Evolutionary conservation across 2,797 vertebrate genomes (phyloP), one percentile per base, ranked within the genome.

Genomic region (Euphonia xanthogaster): DNA sequence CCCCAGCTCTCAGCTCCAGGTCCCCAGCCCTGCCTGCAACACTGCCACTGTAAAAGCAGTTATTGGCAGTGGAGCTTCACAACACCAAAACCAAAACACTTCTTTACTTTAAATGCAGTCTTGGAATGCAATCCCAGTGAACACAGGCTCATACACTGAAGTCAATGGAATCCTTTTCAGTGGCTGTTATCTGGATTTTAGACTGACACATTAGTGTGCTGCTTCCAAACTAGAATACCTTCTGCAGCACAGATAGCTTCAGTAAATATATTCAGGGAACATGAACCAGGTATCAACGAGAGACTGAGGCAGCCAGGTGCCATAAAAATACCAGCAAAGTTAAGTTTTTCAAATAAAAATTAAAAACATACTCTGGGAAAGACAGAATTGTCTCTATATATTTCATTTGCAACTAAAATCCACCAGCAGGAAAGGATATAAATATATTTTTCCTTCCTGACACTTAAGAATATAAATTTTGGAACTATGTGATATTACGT

Each of bases 41-140:
- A n/a, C 57, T 28, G 23, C 3, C 48, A 14, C 35, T 30, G 9
- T 12, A 45, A 88, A 54, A 75, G 30, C 35, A 72, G 2, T 25
- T 25, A 71, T 14, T 1, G 0, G 35, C 19, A 78, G 2, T 3
- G 7, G 19, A 71, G n/a, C 63, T 73, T 33, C 30, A 3, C 3
- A 45, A 22, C 21, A 76, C 25, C 47, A 77, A 75, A 88, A 55
- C 2, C 17, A 70, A 73, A 93, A 68, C 3, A 62, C 5, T 27
- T 5, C 30, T 57, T 78, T 45, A 67, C 37, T 82, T 70, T 42
- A 85, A 91, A 87, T 22, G 25, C 35, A 87, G 44, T 24, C 51
- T 54, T 68, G 45, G 47, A 68, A 62, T 22, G 40, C 72, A 91
- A 84, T n/a, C 14, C 28, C 33, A 45, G 30, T 66, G 48, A 93